phyloP scores from a whole-genome alignment of 1,140 invertebrate genomes.

The Pentalonia nigronervosa region DNA sequence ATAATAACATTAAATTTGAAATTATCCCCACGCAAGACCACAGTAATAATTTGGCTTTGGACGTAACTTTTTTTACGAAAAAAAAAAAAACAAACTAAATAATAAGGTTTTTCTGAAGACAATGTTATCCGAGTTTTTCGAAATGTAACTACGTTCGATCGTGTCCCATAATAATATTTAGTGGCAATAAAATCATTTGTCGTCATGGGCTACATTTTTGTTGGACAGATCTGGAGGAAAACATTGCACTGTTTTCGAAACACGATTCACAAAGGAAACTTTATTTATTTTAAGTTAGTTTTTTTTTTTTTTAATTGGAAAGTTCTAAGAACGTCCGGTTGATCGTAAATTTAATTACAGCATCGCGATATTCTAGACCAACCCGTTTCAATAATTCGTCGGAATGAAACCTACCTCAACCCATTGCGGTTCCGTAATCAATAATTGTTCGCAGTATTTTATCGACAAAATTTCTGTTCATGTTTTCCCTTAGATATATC shows the following conservation, averaged over 20 bases:
- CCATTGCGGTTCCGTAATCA: neutral
- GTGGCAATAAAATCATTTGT: neutral
- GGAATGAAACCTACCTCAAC: neutral
- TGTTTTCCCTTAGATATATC: neutral
- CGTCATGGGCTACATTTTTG: neutral
- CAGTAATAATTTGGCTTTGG: neutral
- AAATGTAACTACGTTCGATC: neutral
- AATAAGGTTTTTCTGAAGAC: neutral
- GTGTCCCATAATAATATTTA: neutral
- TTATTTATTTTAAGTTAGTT: neutral
- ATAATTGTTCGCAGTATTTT: neutral
- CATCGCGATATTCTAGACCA: neutral
- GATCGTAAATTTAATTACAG: conserved; percentile 17
- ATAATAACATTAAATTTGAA: neutral
- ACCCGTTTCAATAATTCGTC: neutral
- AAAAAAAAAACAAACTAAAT: neutral
- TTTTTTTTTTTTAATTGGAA: conserved; percentile 13
- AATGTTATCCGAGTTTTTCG: neutral
- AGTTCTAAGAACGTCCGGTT: neutral
- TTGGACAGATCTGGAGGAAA: neutral
- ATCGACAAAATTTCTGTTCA: neutral
- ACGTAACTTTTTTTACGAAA: neutral
- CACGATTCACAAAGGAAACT: neutral
- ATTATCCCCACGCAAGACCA: neutral
- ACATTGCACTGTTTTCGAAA: neutral